A percentile compares a stretch with the other conserved stretches of the same genome.
These are phyloP conservation scores for Myoxocephalus aenaeus DNA, from an alignment of 2,797 vertebrate species.

Conservation along the genomic window DNA sequence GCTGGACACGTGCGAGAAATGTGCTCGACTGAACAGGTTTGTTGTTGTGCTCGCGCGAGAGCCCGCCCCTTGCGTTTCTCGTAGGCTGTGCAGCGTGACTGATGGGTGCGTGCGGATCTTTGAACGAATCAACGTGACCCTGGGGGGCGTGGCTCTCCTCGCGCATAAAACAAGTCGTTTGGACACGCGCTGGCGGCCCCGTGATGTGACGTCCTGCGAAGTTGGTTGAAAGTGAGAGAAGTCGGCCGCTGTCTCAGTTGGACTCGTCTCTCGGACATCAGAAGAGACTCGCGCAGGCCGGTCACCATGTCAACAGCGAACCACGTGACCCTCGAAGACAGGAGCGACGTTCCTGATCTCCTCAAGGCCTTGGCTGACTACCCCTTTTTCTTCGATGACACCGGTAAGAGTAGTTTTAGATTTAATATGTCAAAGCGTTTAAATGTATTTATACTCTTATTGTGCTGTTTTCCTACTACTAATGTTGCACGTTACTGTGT, in stretches of 20 bases:
- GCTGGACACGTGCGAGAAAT: slow-evolving; percentile 60
- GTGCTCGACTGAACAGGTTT: slow-evolving; percentile 5
- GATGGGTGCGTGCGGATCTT: not conserved
- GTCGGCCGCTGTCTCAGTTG: not conserved
- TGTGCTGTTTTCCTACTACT: too few species aligned
- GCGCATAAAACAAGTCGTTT: slow-evolving; percentile 9
- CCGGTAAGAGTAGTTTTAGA: slow-evolving; percentile 80
- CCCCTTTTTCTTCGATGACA: slow-evolving; percentile 85
- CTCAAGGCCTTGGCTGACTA: slow-evolving; percentile 90
- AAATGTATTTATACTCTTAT: too few species aligned
- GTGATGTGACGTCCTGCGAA: slow-evolving; percentile 62
- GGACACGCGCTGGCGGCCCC: slow-evolving; percentile 53
- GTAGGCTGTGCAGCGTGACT: slow-evolving; percentile 37
- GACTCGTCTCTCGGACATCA: not conserved
- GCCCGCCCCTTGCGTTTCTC: slow-evolving; percentile 13
- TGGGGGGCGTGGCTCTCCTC: slow-evolving; percentile 36
- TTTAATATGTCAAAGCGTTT: too few species aligned
- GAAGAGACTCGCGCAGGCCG: not conserved
- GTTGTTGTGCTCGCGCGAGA: slow-evolving; percentile 26
- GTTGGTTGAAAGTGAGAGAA: slow-evolving; percentile 56
- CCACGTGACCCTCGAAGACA: slow-evolving; percentile 63
- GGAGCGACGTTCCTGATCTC: slow-evolving; percentile 87
- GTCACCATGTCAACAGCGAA: slow-evolving; percentile 70
- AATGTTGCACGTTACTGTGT: too few species aligned
- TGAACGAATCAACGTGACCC: rapidly evolving